Conservation (phyloP, 2,888 invertebrate genomes). For the Chrysolina haemoptera region DNA sequence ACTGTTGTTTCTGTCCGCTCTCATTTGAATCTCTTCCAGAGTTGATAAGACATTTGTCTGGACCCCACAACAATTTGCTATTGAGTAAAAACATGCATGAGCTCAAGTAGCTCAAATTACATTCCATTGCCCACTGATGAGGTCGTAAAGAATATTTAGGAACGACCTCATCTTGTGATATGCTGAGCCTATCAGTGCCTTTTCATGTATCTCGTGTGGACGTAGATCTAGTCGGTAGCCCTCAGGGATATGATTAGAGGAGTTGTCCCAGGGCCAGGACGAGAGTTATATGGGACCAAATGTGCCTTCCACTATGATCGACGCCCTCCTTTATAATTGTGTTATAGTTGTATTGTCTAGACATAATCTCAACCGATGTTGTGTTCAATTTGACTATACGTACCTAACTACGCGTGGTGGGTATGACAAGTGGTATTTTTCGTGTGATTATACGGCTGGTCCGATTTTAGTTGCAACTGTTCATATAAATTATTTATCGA, state of each 20-base stretch:
- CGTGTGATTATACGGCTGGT: slow-evolving; percentile 61
- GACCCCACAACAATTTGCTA: slow-evolving; percentile 89
- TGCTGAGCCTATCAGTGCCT: slow-evolving; percentile 60
- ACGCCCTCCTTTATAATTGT: slow-evolving; percentile 56
- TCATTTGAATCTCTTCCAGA: slow-evolving; percentile 90
- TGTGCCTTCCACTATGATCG: slow-evolving; percentile 56
- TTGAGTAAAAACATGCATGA: slow-evolving; percentile 89
- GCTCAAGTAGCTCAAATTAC: slow-evolving; percentile 59
- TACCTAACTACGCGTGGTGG: slow-evolving; percentile 68
- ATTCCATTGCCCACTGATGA: slow-evolving; percentile 58
- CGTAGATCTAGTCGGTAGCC: slow-evolving; percentile 60
- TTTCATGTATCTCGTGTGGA: slow-evolving; percentile 55
- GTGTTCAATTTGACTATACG: slow-evolving; percentile 69
- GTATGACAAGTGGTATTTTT: slow-evolving; percentile 62
- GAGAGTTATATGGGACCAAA: slow-evolving; percentile 56
- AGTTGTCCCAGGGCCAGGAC: slow-evolving; percentile 51
- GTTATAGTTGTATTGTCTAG: slow-evolving; percentile 62
- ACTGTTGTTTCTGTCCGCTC: slow-evolving; percentile 90
- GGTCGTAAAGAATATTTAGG: slow-evolving; percentile 60
- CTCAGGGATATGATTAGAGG: slow-evolving; percentile 62
- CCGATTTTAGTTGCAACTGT: slow-evolving; percentile 55
- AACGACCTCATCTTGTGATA: slow-evolving; percentile 63
- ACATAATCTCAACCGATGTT: slow-evolving; percentile 67
- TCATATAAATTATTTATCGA: slow-evolving; percentile 45
- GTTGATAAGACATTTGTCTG: slow-evolving; percentile 88